A percentile compares a stretch with the other conserved stretches of the same genome.
phyloP scores from a whole-genome alignment of 2,888 invertebrate genomes.

The Acleris laterana region DNA sequence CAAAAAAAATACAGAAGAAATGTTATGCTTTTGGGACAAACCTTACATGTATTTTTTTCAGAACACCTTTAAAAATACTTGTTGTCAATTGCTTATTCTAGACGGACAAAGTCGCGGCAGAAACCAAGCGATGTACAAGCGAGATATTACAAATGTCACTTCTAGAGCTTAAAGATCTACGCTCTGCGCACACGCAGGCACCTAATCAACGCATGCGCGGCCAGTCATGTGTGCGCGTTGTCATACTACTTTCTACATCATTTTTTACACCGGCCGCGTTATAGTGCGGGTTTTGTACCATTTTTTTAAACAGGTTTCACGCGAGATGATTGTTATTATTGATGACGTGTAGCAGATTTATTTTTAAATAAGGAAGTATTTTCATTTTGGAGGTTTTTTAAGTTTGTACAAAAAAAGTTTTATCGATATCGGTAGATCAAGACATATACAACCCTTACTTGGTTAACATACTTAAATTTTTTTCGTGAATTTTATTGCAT shows the following conservation, averaged over 20 bases:
- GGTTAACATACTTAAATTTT: too few relatives aligned
- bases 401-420: not conserved
- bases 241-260: constrained; percentile 79
- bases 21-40: too few relatives aligned
- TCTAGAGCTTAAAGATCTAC: constrained; percentile 42
- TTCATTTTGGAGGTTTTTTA: not conserved
- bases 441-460: not conserved
- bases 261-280: constrained; percentile 66
- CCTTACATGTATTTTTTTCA: too few relatives aligned
- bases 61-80: too few relatives aligned
- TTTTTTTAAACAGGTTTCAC: constrained; percentile 29
- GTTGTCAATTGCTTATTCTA: too few relatives aligned
- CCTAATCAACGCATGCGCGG: constrained; percentile 58
- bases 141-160: constrained; percentile 25
- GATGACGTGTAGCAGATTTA: constrained; percentile 14
- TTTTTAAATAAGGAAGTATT: not conserved
- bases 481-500: not conserved
- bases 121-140: too few relatives aligned
- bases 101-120: too few relatives aligned
- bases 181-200: constrained; percentile 45
- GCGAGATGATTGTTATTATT: constrained; percentile 25
- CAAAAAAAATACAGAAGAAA: too few relatives aligned
- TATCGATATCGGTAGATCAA: constrained; percentile 5
- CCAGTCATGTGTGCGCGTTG: constrained; percentile 62
- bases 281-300: constrained; percentile 45